Base-by-base conservation (phyloP, 2,888 invertebrate genomes). In the Dolichopus griseipennis region DNA sequence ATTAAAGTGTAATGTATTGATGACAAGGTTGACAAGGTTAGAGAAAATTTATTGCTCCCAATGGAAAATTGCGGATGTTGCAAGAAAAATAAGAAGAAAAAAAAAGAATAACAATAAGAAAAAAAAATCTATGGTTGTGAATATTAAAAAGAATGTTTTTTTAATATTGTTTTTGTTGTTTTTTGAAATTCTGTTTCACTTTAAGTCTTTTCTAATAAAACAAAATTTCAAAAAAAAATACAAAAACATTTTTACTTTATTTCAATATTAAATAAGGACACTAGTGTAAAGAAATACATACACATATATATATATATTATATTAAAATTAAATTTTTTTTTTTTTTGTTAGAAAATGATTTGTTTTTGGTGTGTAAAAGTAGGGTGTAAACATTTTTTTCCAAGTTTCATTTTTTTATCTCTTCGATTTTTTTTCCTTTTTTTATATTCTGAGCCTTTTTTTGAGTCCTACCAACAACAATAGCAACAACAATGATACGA, bases 1-100 rank as follows among this genome's bases (percentile, higher is more conserved):
- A 68, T 68, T 68, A 68, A 68, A 66, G 68, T 37, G 68, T 68
- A 68, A 68, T 68, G 68, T 68, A 68, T 68, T 68, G 68, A 68
- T 66, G 68, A 68, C 68, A 68, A 65, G 68, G 68, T 69, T 66
- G 67, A 67, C 67, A 63, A 64, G 65, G 65, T 67, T 67, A 67
- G 67, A 64, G 66, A 67, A 62, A 68, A 68, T 69, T 69, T 69
- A 67, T 66, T 66, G 69, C 61, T 64, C 68, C 65, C 66, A 41
- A 43, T 20, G 66, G 64, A 64, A 22, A n/a, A 33, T n/a, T 37
- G 64, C 63, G 66, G 52, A 52, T 52, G 52, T 52, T 52, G 52
- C 52, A 52, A 52, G 15, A 52, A n/a, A 52, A 12, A 52, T 12
- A 52, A 52, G 18, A 52, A n/a, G 1, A 52, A 37, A 37, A 52